Base-by-base conservation (phyloP, 2,113 vertebrate genomes). In the Labrus mixtus region DNA sequence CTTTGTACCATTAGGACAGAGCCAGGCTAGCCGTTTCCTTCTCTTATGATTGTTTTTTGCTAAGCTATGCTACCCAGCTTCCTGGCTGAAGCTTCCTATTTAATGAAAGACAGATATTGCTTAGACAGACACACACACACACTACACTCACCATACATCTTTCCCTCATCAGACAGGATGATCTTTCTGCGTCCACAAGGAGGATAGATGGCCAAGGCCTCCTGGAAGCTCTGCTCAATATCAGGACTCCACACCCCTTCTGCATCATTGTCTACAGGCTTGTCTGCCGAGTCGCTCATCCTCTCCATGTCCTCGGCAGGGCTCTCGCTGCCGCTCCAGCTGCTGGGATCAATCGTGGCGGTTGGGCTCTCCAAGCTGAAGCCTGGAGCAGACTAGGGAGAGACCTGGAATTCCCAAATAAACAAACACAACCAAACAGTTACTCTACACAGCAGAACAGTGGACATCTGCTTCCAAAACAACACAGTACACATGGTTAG, bases 221-320 rank as follows among this genome's bases (percentile, higher is more conserved):
- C 98, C 94, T 99, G 98, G 92, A 99, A 99, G 95, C 98, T 99
- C 95, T 99, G 98, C 77, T 99, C 98, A 65, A 99, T 99, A 93
- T 99, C 98, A 64, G 98, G 97, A 78, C 98, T 99, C 98, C 98
- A 99, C 87, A 99, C 98, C 22, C 98, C 98, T 92, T 99, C 98
- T 0, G 98, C 98, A 56, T 99, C 98, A 15, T 97, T 98, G 95
- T 99, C 98, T 79, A 98, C 95, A 5, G 97, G 97, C 93, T 99
- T 99, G 92, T 99, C 98, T 72, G 96, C 96, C 56, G 97, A 97
- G 93, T 99, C 98, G 56, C 97, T 99, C 98, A 99, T 97, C 92
- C 97, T 95, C 91, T 99, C 98, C 86, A 98, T 96, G 91, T 99
- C 97, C 87, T 99, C 97, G 96, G 96, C 97, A 97, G 97, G 97